Conservation (phyloP, 2,797 vertebrate species). For the Chloroceryle amazona region DNA sequence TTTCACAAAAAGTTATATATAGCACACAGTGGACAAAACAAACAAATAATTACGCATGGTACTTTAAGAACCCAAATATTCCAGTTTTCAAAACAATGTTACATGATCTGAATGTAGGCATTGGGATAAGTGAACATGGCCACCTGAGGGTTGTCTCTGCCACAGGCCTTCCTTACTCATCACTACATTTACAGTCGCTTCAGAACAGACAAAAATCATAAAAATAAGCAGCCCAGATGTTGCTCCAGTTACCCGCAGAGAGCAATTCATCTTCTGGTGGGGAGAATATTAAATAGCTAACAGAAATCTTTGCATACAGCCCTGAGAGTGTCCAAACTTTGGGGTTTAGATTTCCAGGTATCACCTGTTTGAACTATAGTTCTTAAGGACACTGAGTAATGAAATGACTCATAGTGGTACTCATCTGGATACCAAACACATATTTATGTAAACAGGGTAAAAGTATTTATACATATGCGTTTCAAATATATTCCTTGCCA, state of each 20-base stretch:
- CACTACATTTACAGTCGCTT: not conserved
- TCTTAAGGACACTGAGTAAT: not conserved
- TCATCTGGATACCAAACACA: not conserved
- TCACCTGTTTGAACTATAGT: not conserved
- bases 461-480: not conserved
- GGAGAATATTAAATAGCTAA: not conserved
- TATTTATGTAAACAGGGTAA: not conserved
- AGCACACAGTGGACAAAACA: not conserved
- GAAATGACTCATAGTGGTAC: not conserved
- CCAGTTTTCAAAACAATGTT: not conserved
- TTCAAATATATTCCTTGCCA: not conserved
- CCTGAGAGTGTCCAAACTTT: not conserved
- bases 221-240: not conserved
- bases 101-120: not conserved
- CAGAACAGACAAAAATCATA: not conserved
- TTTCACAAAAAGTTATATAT: not conserved
- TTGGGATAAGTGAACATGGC: rapidly evolving
- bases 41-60: not conserved
- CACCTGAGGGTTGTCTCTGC: not conserved
- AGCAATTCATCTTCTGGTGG: not conserved
- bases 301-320: not conserved
- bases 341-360: not conserved
- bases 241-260: not conserved
- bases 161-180: not conserved
- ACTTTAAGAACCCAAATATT: not conserved